These are phyloP conservation scores for Pluvialis apricaria DNA, from an alignment of 2,113 vertebrate species.

Conservation along the genomic window DNA sequence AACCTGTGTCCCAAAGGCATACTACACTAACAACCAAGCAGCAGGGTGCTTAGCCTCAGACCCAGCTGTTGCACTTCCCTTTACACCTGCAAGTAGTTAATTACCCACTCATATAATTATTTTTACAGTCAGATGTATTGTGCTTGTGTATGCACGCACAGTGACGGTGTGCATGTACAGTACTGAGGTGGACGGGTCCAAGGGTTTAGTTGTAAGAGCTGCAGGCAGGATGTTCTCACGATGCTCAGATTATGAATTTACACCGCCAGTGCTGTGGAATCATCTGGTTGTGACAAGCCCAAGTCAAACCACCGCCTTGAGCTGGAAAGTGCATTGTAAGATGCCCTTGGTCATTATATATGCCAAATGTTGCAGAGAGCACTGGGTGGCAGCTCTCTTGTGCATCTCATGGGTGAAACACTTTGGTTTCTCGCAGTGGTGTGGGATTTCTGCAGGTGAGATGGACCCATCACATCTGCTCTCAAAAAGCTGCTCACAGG, in stretches of 20 bases:
- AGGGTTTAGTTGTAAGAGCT: neutral
- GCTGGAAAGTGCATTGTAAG: neutral
- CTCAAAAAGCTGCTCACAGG: neutral
- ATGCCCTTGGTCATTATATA: neutral
- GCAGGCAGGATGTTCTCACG: neutral
- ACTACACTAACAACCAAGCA: neutral
- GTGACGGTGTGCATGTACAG: too few relatives aligned
- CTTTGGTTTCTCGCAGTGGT: accelerated
- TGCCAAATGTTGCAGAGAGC: neutral
- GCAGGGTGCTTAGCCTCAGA: neutral
- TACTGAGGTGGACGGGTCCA: neutral
- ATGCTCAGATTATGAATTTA: neutral
- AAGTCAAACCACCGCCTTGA: neutral
- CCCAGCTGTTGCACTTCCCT: neutral
- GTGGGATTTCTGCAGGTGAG: neutral
- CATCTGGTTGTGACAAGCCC: neutral
- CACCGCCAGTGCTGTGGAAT: neutral
- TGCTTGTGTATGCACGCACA: neutral
- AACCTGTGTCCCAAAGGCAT: neutral
- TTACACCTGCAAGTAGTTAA: neutral
- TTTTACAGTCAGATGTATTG: neutral
- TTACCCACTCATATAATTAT: neutral
- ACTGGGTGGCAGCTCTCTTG: neutral
- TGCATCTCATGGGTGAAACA: neutral
- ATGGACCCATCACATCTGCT: accelerated